Evolutionary conservation across 2,797 vertebrate species (phyloP).

Genomic region (Carduelis carduelis): DNA sequence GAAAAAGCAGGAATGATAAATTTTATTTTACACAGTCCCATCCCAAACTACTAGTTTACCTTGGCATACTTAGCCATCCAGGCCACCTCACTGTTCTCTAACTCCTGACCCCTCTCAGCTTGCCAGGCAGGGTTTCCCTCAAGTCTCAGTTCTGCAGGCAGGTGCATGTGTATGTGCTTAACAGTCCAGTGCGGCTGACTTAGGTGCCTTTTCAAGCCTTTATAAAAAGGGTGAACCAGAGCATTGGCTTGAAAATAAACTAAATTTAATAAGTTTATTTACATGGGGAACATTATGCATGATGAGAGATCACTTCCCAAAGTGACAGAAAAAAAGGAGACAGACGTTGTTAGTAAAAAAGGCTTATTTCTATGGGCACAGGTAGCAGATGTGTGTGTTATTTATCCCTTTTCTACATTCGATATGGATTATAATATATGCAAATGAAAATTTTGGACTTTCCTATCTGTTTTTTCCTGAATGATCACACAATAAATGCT

Average conservation of each 20-base stretch:
- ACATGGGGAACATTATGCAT: fast-evolving
- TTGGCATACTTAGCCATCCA: background rate
- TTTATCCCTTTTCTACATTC: background rate
- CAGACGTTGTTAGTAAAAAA: background rate
- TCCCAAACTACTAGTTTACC: background rate
- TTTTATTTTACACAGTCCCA: background rate
- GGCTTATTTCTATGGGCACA: background rate
- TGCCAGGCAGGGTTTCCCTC: background rate
- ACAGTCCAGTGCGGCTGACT: background rate
- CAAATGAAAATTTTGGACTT: background rate
- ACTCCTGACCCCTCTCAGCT: background rate
- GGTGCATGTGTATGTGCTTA: background rate
- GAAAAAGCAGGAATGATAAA: background rate
- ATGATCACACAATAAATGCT: background rate
- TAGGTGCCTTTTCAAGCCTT: background rate
- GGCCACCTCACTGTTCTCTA: background rate
- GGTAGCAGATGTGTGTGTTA: background rate
- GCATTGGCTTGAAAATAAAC: background rate
- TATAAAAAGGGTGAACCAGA: background rate
- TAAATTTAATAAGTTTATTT: background rate
- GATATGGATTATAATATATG: background rate
- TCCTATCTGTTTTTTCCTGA: background rate
- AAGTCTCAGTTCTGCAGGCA: background rate
- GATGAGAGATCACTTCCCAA: background rate
- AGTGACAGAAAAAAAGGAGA: background rate